phyloP scores from a whole-genome alignment of 2,888 invertebrate species.

The Drosophila anomalata region DNA sequence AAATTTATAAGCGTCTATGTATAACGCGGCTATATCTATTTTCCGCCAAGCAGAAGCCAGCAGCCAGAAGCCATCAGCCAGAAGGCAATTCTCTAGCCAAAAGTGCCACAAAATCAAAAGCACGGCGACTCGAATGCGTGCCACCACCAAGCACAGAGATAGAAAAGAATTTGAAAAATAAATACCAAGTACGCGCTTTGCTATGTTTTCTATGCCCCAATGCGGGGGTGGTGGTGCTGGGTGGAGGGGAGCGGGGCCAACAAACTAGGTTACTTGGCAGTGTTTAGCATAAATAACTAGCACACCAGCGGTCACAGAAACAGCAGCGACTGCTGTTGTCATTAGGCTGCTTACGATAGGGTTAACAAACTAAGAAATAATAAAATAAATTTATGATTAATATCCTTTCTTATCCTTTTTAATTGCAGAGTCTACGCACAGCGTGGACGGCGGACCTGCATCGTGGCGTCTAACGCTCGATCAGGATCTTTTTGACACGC shows the following conservation, averaged over 20 bases:
- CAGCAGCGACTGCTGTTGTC: conserved; percentile 25
- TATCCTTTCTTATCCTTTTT: conserved; percentile 32
- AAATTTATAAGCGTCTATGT: conserved; percentile 39
- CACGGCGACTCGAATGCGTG: conserved; percentile 56
- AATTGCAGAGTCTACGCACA: conserved; percentile 89
- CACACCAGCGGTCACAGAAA: conserved; percentile 47
- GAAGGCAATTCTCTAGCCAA: conserved; percentile 42
- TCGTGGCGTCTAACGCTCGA: conserved; percentile 97
- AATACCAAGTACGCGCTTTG: conserved; percentile 65
- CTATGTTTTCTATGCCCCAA: conserved; percentile 60
- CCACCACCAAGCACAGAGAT: conserved; percentile 15
- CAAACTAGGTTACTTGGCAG: conserved; percentile 76
- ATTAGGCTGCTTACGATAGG: conserved; percentile 55
- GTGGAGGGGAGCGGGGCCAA: conserved; percentile 31
- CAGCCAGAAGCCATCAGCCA: background rate
- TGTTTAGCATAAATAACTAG: conserved; percentile 72
- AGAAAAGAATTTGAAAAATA: conserved; percentile 42
- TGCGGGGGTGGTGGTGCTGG: background rate
- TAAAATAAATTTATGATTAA: background rate
- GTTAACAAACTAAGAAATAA: conserved; percentile 21
- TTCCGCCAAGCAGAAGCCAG: background rate
- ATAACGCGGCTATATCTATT: conserved; percentile 15
- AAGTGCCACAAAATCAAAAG: conserved; percentile 39
- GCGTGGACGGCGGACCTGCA: conserved; percentile 90
- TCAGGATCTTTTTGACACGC: conserved; percentile 95